Base-by-base conservation (phyloP, 2,797 vertebrate species). In the Pogonophryne albipinna region DNA sequence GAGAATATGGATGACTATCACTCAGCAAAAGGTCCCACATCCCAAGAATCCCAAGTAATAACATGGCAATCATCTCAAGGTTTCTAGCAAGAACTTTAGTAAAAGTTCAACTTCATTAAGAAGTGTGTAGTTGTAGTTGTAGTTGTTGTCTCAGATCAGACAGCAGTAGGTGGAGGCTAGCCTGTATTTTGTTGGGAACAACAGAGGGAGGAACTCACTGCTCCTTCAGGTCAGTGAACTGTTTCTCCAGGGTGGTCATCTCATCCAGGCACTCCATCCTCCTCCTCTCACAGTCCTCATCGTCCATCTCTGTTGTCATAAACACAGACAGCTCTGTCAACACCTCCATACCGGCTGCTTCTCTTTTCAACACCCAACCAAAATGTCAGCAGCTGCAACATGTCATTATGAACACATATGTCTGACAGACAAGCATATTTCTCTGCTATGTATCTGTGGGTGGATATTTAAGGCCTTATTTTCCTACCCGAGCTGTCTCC, bases 201-300 rank as follows among this genome's bases (percentile, higher is more conserved):
- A 42, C n/a, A 53, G 5, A n/a, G 10, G 9, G 0, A 17, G 12
- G 9, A 44, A 96, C 97, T 96, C 94, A 99, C 98, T 99, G 98
- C 95, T 99, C 98, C 93, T 99, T 99, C 76, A 99, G 90, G 84
- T 99, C 98, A 13, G 97, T 99, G 93, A 99, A 99, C 89, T 99
- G 98, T 85, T 99, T 99, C 94, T 99, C 98, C 82, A 99, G 95
- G 73, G 97, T 98, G 38, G 97, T 99, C 98, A 99, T 99, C 94
- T 99, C 98, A 90, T 99, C 98, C 91, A 99, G 94, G 71, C 98
- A 99, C 83, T 99, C 98, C 96, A 98, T 97, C 93, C 98, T 95
- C 92, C 98, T 97, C 93, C 97, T 97, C 94, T 99, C 98, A 81
- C 97, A 99, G 84, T 99, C 98, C 71, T 99, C 98, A 91, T 99